These are phyloP conservation scores for Hirundo rustica DNA, from an alignment of 2,797 vertebrate genomes.

Conservation along the genomic window DNA sequence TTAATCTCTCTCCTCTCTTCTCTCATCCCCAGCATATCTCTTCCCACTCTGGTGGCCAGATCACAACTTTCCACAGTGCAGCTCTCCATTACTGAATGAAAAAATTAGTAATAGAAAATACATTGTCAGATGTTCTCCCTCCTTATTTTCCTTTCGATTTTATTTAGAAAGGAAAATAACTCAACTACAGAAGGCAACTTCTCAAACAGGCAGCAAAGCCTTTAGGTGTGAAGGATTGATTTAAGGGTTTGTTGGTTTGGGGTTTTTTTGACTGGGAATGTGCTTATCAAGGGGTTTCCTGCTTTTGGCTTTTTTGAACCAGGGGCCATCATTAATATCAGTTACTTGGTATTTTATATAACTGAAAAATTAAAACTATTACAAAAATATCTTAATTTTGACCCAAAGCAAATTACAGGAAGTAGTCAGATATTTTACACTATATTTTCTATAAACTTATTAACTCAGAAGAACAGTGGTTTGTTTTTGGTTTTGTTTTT, in stretches of 20 bases:
- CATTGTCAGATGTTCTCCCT: not conserved
- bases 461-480: not conserved
- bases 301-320: not conserved
- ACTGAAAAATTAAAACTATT: not conserved
- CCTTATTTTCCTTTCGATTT: not conserved
- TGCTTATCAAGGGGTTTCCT: not conserved
- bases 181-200: not conserved
- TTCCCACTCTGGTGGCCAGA: not conserved
- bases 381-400: not conserved
- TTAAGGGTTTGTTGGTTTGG: not conserved
- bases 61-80: not conserved
- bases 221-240: not conserved
- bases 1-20: not conserved
- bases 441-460: not conserved
- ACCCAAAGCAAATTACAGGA: not conserved
- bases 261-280: not conserved
- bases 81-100: not conserved
- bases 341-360: not conserved
- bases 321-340: not conserved
- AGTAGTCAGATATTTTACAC: not conserved
- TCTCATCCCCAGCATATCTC: accelerated
- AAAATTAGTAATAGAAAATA: not conserved
- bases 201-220: not conserved
- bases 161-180: not conserved
- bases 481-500: accelerated